Conservation (phyloP, 1,140 invertebrate species). For the Eriocheir sinensis region DNA sequence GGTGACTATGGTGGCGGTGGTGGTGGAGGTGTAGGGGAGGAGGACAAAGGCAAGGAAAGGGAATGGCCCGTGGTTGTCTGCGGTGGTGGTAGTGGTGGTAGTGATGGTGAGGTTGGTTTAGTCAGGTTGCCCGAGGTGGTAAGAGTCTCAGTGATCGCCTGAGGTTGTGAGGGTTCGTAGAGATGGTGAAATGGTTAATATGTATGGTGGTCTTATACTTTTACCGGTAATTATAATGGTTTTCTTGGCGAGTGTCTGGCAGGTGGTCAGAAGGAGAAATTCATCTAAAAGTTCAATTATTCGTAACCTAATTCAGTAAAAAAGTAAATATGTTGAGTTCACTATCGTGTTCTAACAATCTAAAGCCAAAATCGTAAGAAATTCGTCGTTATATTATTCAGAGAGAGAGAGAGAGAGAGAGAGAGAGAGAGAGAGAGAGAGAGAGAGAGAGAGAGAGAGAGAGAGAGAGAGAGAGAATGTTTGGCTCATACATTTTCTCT, state of each 20-base stretch:
- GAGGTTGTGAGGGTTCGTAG: background rate
- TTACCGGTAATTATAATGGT: background rate
- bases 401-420: conserved; percentile 20
- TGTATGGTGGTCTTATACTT: too few species aligned
- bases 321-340: background rate
- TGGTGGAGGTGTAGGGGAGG: background rate
- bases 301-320: too few species aligned
- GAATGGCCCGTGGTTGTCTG: background rate
- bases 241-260: background rate
- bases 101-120: background rate
- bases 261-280: background rate
- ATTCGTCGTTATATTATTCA: background rate
- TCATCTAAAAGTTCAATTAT: too few species aligned
- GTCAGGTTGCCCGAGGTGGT: background rate
- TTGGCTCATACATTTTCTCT: background rate
- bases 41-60: too few species aligned
- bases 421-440: conserved; percentile 22
- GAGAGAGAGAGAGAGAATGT: background rate
- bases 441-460: too few species aligned
- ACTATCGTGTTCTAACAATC: background rate
- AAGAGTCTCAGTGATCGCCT: background rate
- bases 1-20: background rate
- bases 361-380: too few species aligned
- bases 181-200: background rate
- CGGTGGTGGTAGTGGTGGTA: background rate